Conservation (phyloP, 2,888 invertebrate species). For the Stenotaenia linearis region DNA sequence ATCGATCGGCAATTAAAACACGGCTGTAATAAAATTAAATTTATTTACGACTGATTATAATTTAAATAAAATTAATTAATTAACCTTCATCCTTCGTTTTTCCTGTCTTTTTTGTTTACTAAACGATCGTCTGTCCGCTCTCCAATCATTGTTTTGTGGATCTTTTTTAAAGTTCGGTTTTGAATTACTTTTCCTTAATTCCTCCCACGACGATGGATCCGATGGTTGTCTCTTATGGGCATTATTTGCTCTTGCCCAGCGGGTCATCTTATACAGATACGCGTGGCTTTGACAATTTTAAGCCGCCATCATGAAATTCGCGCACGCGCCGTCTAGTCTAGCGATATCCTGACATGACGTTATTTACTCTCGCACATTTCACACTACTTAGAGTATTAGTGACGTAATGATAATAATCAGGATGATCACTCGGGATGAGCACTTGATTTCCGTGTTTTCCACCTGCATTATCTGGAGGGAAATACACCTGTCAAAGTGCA, state of each 20-base stretch:
- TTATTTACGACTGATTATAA: background rate
- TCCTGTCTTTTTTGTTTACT: background rate
- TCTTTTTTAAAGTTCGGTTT: background rate
- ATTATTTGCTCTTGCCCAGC: constrained; percentile 17
- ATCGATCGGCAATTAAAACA: constrained; percentile 1
- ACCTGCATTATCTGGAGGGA: background rate
- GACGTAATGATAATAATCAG: too few relatives aligned
- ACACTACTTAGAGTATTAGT: too few relatives aligned
- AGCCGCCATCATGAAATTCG: background rate
- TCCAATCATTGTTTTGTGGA: background rate
- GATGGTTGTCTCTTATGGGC: background rate
- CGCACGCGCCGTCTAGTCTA: too few relatives aligned
- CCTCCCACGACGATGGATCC: background rate
- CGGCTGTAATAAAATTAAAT: background rate
- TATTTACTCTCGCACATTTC: too few relatives aligned
- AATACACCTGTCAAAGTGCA: background rate
- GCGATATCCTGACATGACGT: too few relatives aligned
- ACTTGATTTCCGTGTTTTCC: background rate
- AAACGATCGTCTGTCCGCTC: background rate
- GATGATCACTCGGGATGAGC: background rate
- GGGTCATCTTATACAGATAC: background rate
- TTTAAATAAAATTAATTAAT: too few relatives aligned
- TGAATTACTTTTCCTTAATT: background rate
- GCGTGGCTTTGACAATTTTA: background rate
- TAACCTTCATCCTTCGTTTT: background rate